A percentile compares a stretch with the other conserved stretches of the same genome.
Conservation (phyloP, 1,140 invertebrate species). For the Teleogryllus occipitalis region DNA sequence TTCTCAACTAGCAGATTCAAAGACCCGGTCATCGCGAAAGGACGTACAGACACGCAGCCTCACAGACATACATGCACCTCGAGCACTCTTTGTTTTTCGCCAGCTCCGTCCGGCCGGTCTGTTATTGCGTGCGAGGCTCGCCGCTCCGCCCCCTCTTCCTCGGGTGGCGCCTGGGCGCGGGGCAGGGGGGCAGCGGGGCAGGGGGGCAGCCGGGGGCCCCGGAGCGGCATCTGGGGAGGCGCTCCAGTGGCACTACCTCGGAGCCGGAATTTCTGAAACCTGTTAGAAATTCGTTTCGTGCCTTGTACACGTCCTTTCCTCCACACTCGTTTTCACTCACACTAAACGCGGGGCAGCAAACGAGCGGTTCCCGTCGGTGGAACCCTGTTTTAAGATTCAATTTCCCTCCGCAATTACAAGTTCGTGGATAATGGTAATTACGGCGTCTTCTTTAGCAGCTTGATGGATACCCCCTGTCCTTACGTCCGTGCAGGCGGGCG, state of each 20-base stretch:
- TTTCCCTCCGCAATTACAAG: conserved; percentile 19
- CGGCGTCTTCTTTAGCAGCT: conserved; percentile 13
- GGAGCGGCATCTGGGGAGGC: background rate
- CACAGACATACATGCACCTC: too few relatives aligned
- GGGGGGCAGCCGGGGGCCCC: too few relatives aligned
- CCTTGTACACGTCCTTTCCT: background rate
- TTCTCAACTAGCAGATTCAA: too few relatives aligned
- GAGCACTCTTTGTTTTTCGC: too few relatives aligned
- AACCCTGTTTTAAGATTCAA: conserved; percentile 21
- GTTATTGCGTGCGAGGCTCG: too few relatives aligned
- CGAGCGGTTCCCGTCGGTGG: conserved; percentile 10
- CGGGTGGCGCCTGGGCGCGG: too few relatives aligned
- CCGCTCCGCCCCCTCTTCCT: too few relatives aligned
- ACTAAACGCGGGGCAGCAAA: conserved; percentile 13
- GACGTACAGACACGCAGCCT: too few relatives aligned
- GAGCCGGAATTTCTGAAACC: conserved; percentile 6
- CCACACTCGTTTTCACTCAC: background rate
- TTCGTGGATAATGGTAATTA: conserved; percentile 20
- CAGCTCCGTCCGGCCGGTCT: too few relatives aligned
- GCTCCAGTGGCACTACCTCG: background rate
- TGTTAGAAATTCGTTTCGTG: conserved; percentile 19
- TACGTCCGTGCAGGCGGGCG: background rate
- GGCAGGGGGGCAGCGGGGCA: background rate
- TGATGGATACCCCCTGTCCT: background rate
- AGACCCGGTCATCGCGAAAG: too few relatives aligned